phyloP scores from a whole-genome alignment of 2,888 invertebrate species.

The Orthosia gothica region DNA sequence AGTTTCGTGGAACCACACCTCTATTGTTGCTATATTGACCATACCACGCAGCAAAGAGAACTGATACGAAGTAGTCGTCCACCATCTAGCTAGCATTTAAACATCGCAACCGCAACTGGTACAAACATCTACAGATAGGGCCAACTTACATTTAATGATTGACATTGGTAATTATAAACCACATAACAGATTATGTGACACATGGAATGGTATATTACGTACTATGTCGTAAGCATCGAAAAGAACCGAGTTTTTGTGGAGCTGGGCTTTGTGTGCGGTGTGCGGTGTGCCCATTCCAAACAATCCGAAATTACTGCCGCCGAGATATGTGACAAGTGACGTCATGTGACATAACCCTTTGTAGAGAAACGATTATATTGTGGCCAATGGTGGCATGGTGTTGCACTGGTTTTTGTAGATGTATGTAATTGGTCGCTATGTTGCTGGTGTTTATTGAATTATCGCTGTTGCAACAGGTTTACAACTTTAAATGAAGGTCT shows the following conservation, averaged over 20 bases:
- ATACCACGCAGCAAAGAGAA: no score
- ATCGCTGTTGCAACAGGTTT: conserved; percentile 1
- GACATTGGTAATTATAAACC: neutral
- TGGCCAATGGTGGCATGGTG: neutral
- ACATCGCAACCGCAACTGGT: neutral
- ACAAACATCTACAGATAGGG: no score
- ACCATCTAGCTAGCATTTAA: no score
- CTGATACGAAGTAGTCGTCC: no score
- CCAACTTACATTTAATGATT: no score
- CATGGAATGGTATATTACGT: neutral
- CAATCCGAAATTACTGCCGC: neutral
- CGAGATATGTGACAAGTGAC: conserved; percentile 14
- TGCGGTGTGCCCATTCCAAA: conserved; percentile 38
- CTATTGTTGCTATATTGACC: no score
- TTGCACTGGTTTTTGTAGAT: conserved; percentile 5
- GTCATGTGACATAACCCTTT: conserved; percentile 26
- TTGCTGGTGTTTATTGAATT: conserved; percentile 15
- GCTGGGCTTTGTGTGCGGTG: conserved; percentile 42
- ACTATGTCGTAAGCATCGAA: conserved; percentile 24
- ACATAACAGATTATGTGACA: neutral
- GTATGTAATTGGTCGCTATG: conserved; percentile 9
- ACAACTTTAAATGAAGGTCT: neutral
- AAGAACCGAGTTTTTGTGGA: conserved; percentile 27
- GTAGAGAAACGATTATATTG: conserved; percentile 25
- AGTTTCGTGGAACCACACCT: no score